Conservation (phyloP, 2,113 vertebrate genomes). For the Lampris incognitus region DNA sequence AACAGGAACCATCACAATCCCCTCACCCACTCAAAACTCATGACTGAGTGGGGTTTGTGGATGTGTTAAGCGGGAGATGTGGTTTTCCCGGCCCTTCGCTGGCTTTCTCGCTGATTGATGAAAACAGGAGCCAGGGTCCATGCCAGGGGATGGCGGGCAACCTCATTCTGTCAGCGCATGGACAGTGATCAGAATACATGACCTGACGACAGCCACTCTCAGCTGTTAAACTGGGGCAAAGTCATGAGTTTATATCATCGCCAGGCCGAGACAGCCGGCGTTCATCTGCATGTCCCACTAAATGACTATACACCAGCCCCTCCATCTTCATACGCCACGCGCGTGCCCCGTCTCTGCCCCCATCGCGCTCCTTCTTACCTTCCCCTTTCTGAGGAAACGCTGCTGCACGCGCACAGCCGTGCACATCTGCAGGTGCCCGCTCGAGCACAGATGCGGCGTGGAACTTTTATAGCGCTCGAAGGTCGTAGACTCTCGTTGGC, state of each 20-base stretch:
- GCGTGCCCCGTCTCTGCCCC: neutral
- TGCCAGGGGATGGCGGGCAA: conserved; percentile 36
- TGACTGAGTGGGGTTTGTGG: too few relatives aligned
- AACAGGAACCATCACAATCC: too few relatives aligned
- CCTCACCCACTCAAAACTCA: too few relatives aligned
- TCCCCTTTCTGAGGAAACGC: too few relatives aligned
- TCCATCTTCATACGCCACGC: neutral
- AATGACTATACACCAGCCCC: neutral
- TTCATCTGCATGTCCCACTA: conserved; percentile 8
- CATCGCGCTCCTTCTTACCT: neutral
- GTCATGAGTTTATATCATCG: conserved; percentile 40
- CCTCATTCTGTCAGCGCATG: conserved; percentile 74
- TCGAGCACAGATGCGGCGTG: too few relatives aligned
- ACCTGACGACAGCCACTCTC: conserved; percentile 53
- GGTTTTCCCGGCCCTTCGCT: too few relatives aligned
- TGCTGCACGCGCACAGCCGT: too few relatives aligned
- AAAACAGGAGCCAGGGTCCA: conserved; percentile 15
- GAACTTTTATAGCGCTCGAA: too few relatives aligned
- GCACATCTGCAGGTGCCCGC: too few relatives aligned
- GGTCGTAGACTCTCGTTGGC: neutral
- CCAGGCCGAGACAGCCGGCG: conserved; percentile 5
- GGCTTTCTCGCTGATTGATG: neutral
- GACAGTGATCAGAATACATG: conserved; percentile 61
- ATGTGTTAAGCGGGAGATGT: too few relatives aligned
- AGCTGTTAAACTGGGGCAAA: conserved; percentile 65